A percentile compares a stretch with the other conserved stretches of the same genome.
phyloP scores from a whole-genome alignment of 1,140 invertebrate species.

The Drosophila kanapiae region DNA sequence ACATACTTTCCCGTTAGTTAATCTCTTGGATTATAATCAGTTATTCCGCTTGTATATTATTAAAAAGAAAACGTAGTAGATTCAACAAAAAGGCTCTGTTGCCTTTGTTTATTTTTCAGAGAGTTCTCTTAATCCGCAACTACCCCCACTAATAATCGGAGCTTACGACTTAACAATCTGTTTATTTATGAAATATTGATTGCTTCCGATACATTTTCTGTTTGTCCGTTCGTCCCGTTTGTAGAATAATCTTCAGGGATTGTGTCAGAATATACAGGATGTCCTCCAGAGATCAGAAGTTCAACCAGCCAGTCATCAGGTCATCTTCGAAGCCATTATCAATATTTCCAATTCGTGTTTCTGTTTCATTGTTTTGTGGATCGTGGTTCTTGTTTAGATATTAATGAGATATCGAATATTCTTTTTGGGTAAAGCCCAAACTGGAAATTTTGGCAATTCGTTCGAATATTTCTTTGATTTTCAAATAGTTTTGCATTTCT shows the following conservation, averaged over 20 bases:
- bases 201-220: constrained; percentile 12
- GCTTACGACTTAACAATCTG: not conserved
- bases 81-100: too few relatives aligned
- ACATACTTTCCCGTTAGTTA: not conserved
- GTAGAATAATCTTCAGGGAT: constrained; percentile 1
- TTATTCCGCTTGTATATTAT: too few relatives aligned
- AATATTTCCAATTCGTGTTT: not conserved
- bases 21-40: too few relatives aligned
- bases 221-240: not conserved
- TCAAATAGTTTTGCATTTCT: too few relatives aligned
- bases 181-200: constrained; percentile 16
- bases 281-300: constrained; percentile 14
- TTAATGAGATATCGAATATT: too few relatives aligned
- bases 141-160: too few relatives aligned
- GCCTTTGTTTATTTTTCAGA: too few relatives aligned
- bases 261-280: not conserved
- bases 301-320: constrained; percentile 6
- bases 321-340: constrained; percentile 15
- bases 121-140: too few relatives aligned
- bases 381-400: not conserved
- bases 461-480: too few relatives aligned
- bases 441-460: constrained; percentile 5
- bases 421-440: not conserved
- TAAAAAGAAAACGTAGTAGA: too few relatives aligned
- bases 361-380: not conserved